Conservation (phyloP, 2,888 invertebrate genomes). For the Noctua comes region DNA sequence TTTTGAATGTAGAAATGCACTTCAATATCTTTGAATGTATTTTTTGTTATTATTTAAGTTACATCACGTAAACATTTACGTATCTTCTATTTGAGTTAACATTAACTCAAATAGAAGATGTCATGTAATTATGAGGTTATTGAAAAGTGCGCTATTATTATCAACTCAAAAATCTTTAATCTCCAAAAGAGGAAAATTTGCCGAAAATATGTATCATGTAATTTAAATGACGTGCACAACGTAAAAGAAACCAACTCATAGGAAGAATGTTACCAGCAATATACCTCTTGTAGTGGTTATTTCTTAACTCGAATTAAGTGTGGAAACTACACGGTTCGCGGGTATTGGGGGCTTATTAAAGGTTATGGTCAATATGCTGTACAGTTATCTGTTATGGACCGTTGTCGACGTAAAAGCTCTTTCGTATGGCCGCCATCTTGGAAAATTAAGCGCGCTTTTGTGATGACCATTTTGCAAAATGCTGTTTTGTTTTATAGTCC, state of each 20-base stretch:
- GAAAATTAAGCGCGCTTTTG: constrained; percentile 54
- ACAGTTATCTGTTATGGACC: constrained; percentile 74
- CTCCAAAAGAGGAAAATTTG: neutral
- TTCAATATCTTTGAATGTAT: neutral
- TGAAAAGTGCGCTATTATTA: neutral
- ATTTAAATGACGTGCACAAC: neutral
- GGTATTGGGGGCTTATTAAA: constrained; percentile 74
- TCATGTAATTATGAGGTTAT: neutral
- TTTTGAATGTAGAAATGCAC: constrained; percentile 9
- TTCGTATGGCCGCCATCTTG: constrained; percentile 55
- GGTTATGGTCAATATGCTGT: constrained; percentile 78
- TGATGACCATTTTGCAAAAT: constrained; percentile 29
- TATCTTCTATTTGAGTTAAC: no score
- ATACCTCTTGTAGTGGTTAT: constrained; percentile 57
- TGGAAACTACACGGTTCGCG: constrained; percentile 71
- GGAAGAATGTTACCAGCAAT: constrained; percentile 30
- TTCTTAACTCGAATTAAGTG: constrained; percentile 70
- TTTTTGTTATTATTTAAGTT: neutral
- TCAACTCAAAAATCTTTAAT: neutral
- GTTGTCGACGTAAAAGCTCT: constrained; percentile 60
- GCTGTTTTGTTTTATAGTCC: constrained; percentile 12
- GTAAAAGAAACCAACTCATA: constrained; percentile 1
- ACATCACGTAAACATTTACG: neutral
- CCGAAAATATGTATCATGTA: neutral
- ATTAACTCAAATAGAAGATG: neutral